Percentiles rank a stretch among this genome's conserved stretches.
These are phyloP conservation scores for Hestina assimilis DNA, from an alignment of 1,140 invertebrate species.

Conservation along the genomic window DNA sequence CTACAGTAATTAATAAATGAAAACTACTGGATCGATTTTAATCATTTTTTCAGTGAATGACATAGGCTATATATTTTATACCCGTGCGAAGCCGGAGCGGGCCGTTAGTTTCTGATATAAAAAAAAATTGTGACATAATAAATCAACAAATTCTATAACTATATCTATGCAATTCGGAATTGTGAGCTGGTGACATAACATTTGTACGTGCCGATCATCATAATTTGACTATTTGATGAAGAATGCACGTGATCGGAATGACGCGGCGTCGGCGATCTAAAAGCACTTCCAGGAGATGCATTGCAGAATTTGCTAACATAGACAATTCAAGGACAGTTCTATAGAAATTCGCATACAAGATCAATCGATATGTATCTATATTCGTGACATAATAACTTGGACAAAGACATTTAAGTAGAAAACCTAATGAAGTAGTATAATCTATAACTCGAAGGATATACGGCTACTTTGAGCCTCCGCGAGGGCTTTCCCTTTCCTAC, in stretches of 20 bases:
- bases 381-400: too few species aligned
- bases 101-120: too few species aligned
- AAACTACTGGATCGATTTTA: too few species aligned
- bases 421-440: too few species aligned
- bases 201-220: slow-evolving; percentile 5
- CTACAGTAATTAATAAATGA: too few species aligned
- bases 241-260: slow-evolving; percentile 6
- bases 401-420: too few species aligned
- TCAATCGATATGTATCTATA: neutral
- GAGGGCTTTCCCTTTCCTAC: too few species aligned
- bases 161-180: neutral
- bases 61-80: too few species aligned
- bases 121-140: neutral
- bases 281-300: slow-evolving; percentile 7
- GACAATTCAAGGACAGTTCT: slow-evolving; percentile 1
- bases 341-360: neutral
- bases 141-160: neutral
- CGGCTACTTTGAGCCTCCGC: too few species aligned
- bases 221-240: slow-evolving; percentile 13
- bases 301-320: neutral
- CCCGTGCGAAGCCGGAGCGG: too few species aligned
- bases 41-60: too few species aligned
- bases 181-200: slow-evolving; percentile 7
- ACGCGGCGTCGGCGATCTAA: neutral
- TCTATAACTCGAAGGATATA: too few species aligned